Evolutionary conservation across 2,113 vertebrate species (phyloP), one percentile per base, ranked within the genome.

Genomic region (Seriola dumerili): DNA sequence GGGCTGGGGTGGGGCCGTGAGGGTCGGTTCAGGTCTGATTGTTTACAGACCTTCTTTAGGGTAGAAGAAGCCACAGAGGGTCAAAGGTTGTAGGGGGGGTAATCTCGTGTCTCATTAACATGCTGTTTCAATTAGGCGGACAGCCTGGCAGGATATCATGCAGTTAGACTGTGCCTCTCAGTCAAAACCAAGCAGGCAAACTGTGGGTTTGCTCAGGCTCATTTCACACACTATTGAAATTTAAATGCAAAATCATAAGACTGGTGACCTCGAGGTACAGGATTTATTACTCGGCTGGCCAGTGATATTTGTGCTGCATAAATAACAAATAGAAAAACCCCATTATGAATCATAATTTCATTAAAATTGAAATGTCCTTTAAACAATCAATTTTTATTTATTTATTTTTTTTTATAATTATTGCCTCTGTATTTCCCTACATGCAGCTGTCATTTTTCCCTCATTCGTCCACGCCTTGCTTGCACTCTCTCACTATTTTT

Each of bases 71-170:
- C 67, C 52, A 58, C 48, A 68, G 16, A 42, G 66, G 91, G 85
- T 90, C 81, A 91, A 78, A 87, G 78, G 71, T 61, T 55, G 16
- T 36, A 36, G 34, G 34, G 6, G 82, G 78, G 79, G 65, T 85
- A 78, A 88, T 85, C 67, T 38, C 58, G 42, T 65, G 76, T 88
- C 48, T 81, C 83, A 83, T 88, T 88, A 90, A 83, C 88, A 90
- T 82, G 84, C 75, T 81, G 85, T 81, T 88, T 76, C 79, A 91
- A 92, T 90, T 91, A 92, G 82, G 70, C 0, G 14, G 81, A 69
- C 48, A 65, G 76, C 44, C 32, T 71, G 50, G 78, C 68, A 50
- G 13, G 72, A 72, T 32, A 63, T 34, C 46, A 76, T 29, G 52
- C 63, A 61, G 61, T 66, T 85, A 44, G 54, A 68, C 54, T 57